These are phyloP conservation scores for Phymanthus crucifer DNA, from an alignment of 92 coral and sea anemone species.

Conservation along the genomic window DNA sequence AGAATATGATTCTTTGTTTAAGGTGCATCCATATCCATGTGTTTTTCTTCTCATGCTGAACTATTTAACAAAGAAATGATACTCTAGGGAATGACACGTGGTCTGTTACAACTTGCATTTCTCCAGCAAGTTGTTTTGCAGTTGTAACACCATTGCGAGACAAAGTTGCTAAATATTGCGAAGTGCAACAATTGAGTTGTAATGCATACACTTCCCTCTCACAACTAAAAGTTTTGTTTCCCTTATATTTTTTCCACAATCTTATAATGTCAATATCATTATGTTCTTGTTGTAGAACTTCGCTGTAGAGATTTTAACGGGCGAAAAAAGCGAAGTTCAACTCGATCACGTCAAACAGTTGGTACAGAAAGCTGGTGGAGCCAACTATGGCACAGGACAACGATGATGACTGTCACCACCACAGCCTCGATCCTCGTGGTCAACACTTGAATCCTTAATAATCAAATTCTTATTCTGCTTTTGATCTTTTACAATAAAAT, in stretches of 20 bases:
- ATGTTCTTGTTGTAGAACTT: constrained; percentile 56
- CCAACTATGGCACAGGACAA: constrained; percentile 88
- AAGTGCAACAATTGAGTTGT: too few species aligned
- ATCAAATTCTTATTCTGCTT: neutral
- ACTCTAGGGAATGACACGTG: too few species aligned
- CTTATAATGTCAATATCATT: neutral
- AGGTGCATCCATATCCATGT: too few species aligned
- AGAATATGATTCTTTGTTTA: too few species aligned
- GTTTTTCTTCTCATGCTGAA: too few species aligned
- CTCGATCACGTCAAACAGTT: constrained; percentile 52
- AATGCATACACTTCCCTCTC: too few species aligned
- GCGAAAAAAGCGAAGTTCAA: constrained; percentile 62
- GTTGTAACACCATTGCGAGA: too few species aligned
- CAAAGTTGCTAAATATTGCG: too few species aligned
- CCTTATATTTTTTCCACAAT: neutral
- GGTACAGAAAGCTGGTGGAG: constrained; percentile 88
- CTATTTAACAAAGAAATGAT: too few species aligned
- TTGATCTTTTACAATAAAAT: too few species aligned
- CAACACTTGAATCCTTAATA: neutral
- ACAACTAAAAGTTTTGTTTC: neutral
- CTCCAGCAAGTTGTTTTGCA: too few species aligned
- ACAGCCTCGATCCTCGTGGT: neutral
- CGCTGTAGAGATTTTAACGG: constrained; percentile 80
- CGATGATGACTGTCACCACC: neutral
- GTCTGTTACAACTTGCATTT: too few species aligned